These are phyloP conservation scores for Patella ulyssiponensis DNA, from an alignment of 2,888 invertebrate genomes.

Conservation along the genomic window DNA sequence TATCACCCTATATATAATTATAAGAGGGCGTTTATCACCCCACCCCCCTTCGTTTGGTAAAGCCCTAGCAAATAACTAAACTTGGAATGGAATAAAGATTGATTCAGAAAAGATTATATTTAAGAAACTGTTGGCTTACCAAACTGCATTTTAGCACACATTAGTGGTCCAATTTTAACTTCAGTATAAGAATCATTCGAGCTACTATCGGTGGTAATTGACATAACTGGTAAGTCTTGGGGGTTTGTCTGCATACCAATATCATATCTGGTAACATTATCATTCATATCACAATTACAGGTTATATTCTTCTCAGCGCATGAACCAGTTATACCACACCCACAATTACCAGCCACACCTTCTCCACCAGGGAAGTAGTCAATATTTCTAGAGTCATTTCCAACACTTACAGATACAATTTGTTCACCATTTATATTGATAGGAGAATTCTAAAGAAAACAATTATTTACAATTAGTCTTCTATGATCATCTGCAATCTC, in stretches of 20 bases:
- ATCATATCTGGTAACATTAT: slow-evolving; percentile 51
- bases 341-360: slow-evolving; percentile 46
- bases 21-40: too few relatives aligned
- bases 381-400: not conserved
- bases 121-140: slow-evolving; percentile 43
- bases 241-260: slow-evolving; percentile 55
- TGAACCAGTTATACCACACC: slow-evolving; percentile 51
- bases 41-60: too few relatives aligned
- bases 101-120: too few relatives aligned
- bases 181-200: slow-evolving; percentile 29
- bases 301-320: slow-evolving; percentile 43
- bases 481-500: too few relatives aligned
- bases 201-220: slow-evolving; percentile 39
- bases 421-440: slow-evolving; percentile 39
- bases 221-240: slow-evolving; percentile 51
- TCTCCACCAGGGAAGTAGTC: slow-evolving; percentile 50
- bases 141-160: slow-evolving; percentile 54
- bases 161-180: slow-evolving; percentile 48
- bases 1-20: too few relatives aligned
- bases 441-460: slow-evolving; percentile 32
- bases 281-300: slow-evolving; percentile 63
- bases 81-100: too few relatives aligned
- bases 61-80: too few relatives aligned
- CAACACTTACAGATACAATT: slow-evolving; percentile 23
- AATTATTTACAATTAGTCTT: not conserved